Conservation (phyloP, 2,797 vertebrate genomes). For the Thaleichthys pacificus region DNA sequence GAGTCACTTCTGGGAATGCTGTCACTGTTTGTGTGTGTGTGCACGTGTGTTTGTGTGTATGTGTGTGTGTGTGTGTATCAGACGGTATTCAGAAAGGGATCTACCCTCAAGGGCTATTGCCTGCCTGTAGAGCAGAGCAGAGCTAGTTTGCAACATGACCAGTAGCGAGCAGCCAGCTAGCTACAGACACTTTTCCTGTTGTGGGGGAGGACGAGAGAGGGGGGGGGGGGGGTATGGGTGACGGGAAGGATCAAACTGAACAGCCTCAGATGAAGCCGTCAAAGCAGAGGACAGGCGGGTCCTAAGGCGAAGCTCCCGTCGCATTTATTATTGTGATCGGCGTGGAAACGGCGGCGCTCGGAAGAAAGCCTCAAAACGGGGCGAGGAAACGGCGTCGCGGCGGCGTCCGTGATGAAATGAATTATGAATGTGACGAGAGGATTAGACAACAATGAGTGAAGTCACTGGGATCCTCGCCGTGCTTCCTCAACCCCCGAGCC, state of each 20-base stretch:
- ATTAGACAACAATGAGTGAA: constrained; percentile 74
- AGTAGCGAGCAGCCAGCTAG: constrained; percentile 24
- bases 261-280: constrained; percentile 76
- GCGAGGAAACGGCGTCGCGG: constrained; percentile 51
- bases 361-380: constrained; percentile 45
- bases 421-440: constrained; percentile 74
- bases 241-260: constrained; percentile 74
- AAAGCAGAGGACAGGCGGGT: constrained; percentile 73
- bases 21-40: constrained; percentile 49
- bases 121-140: constrained; percentile 47
- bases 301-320: constrained; percentile 64
- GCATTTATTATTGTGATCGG: constrained; percentile 51
- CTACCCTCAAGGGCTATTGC: constrained; percentile 60
- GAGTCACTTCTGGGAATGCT: constrained; percentile 41
- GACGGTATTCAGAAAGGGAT: constrained; percentile 67
- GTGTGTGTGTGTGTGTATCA: constrained; percentile 15
- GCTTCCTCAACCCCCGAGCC: constrained; percentile 67
- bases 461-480: constrained; percentile 69
- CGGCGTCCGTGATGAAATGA: constrained; percentile 64
- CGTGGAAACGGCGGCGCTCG: constrained; percentile 63
- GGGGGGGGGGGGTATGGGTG: constrained; percentile 66
- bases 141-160: constrained; percentile 4
- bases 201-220: constrained; percentile 34
- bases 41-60: constrained; percentile 21
- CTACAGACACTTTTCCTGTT: constrained; percentile 43